A percentile compares a stretch with the other conserved stretches of the same genome.
Evolutionary conservation across 2,888 invertebrate genomes (phyloP).

Genomic region (Baccha elongata): DNA sequence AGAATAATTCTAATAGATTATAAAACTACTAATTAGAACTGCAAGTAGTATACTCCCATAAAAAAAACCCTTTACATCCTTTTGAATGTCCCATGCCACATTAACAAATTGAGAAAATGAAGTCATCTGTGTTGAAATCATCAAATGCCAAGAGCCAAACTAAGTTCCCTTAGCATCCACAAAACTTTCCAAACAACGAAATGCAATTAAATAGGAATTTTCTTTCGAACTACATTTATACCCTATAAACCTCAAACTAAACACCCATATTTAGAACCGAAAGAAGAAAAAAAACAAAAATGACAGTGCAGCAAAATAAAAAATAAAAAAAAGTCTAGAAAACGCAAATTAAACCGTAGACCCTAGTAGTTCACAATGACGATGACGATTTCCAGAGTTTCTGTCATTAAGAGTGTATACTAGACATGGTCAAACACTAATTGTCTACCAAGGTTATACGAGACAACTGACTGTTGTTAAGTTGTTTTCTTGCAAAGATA

Average conservation of each 20-base stretch:
- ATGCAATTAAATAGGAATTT: slow-evolving; percentile 69
- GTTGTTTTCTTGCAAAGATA: slow-evolving; percentile 26
- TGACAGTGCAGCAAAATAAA: slow-evolving; percentile 37
- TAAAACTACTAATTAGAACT: too few relatives aligned
- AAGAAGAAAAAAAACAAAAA: slow-evolving; percentile 8
- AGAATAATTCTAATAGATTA: too few relatives aligned
- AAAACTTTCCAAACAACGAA: slow-evolving; percentile 46
- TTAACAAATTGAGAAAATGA: too few relatives aligned
- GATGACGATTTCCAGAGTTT: slow-evolving; percentile 40
- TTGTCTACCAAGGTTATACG: slow-evolving; percentile 67
- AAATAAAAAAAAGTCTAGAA: slow-evolving; percentile 22
- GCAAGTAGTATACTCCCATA: too few relatives aligned
- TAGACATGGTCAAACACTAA: slow-evolving; percentile 66
- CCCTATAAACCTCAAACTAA: slow-evolving; percentile 38
- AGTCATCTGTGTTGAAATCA: slow-evolving; percentile 33
- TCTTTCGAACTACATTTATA: slow-evolving; percentile 19
- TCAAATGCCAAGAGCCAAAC: slow-evolving; percentile 42
- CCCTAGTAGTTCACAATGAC: background rate
- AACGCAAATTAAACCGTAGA: slow-evolving; percentile 65
- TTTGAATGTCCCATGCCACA: too few relatives aligned
- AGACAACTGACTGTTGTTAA: slow-evolving; percentile 59
- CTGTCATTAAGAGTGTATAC: slow-evolving; percentile 58
- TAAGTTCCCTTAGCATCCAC: slow-evolving; percentile 24
- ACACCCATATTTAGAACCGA: slow-evolving; percentile 13
- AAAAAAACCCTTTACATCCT: too few relatives aligned